These are phyloP conservation scores for Apaloderma vittatum DNA, from an alignment of 2,113 vertebrate genomes.

Conservation along the genomic window DNA sequence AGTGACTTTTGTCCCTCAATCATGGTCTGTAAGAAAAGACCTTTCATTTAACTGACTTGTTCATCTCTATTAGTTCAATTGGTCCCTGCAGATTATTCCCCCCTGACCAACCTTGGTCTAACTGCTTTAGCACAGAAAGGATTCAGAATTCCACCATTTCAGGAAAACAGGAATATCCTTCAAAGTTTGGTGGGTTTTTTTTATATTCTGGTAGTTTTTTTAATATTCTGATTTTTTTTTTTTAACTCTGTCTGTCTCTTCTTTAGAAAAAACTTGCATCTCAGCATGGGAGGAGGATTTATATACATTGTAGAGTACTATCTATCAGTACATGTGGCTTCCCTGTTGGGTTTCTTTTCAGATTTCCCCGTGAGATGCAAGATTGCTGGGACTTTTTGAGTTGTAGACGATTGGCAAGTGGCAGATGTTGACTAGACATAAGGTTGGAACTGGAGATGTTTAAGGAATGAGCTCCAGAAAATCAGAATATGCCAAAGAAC, in stretches of 20 bases:
- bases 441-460: constrained; percentile 4
- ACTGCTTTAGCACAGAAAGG: background rate
- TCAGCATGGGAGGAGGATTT: background rate
- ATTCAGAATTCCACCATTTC: background rate
- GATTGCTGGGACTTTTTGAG: background rate
- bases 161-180: background rate
- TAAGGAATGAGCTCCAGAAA: constrained; percentile 48
- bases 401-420: background rate
- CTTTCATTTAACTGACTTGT: background rate
- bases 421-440: constrained; percentile 49
- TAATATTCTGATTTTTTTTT: background rate
- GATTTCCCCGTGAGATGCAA: background rate
- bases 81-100: background rate
- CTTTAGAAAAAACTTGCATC: background rate
- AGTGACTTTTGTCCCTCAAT: background rate
- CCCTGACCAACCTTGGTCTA: background rate
- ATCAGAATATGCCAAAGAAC: background rate
- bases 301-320: background rate
- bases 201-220: too few relatives aligned
- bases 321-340: background rate
- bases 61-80: background rate
- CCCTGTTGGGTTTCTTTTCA: background rate
- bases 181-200: too few relatives aligned
- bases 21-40: background rate
- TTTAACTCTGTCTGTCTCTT: background rate